phyloP scores from a whole-genome alignment of 1,140 invertebrate genomes.

The Drosophila ficusphila region DNA sequence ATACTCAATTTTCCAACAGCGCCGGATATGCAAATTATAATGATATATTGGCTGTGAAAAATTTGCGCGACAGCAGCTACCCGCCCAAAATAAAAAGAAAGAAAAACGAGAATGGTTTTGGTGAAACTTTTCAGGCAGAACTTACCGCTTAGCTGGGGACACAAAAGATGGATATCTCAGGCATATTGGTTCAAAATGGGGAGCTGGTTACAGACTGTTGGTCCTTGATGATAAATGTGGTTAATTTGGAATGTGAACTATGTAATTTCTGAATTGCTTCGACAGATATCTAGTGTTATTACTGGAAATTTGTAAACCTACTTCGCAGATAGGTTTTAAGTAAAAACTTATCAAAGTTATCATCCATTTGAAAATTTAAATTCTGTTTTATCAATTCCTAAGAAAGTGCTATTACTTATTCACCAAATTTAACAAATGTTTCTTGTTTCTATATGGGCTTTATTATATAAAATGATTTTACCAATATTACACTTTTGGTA shows the following conservation, averaged over 20 bases:
- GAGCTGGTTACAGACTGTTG: slow-evolving; percentile 22
- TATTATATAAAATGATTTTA: too few relatives aligned
- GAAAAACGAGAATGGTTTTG: slow-evolving; percentile 38
- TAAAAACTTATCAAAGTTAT: too few relatives aligned
- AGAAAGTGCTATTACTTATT: too few relatives aligned
- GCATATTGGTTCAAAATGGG: slow-evolving; percentile 39
- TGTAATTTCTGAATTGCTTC: neutral
- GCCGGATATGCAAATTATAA: slow-evolving; percentile 81
- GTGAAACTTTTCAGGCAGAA: slow-evolving; percentile 45
- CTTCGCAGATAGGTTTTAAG: too few relatives aligned
- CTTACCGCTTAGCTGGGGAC: slow-evolving; percentile 26
- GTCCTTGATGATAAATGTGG: slow-evolving; percentile 21
- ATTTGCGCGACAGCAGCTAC: slow-evolving; percentile 71
- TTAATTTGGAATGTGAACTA: slow-evolving; percentile 11
- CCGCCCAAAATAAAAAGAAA: slow-evolving; percentile 44
- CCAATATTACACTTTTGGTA: too few relatives aligned
- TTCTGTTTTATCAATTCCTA: too few relatives aligned
- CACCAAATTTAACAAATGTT: too few relatives aligned
- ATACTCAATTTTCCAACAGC: slow-evolving; percentile 77
- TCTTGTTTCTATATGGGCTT: too few relatives aligned
- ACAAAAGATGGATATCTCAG: slow-evolving; percentile 49
- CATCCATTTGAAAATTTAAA: too few relatives aligned
- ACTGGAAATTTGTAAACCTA: too few relatives aligned
- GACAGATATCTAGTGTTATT: neutral
- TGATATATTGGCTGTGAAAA: slow-evolving; percentile 83